phyloP scores from a whole-genome alignment of 2,113 vertebrate genomes.

The Emberiza fucata region DNA sequence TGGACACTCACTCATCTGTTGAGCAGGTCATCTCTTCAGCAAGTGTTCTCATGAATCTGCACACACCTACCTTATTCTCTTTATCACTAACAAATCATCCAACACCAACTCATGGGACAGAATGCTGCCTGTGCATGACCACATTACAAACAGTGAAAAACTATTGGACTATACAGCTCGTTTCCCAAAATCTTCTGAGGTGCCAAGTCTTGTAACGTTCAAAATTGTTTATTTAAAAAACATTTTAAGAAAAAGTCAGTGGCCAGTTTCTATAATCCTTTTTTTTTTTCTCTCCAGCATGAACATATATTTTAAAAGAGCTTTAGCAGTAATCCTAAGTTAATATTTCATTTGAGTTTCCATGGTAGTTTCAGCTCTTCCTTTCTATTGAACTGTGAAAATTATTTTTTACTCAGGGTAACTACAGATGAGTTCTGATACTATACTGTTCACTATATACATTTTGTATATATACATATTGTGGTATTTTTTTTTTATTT shows the following conservation, averaged over 20 bases:
- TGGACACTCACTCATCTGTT: not conserved
- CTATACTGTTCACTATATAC: not conserved
- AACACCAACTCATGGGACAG: not conserved
- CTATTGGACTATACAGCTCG: not conserved
- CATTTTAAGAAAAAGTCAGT: not conserved
- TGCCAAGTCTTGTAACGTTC: accelerated
- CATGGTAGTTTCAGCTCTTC: not conserved
- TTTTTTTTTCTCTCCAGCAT: not conserved
- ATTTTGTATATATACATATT: accelerated
- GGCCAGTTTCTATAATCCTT: not conserved
- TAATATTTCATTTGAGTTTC: not conserved
- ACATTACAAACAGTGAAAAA: not conserved
- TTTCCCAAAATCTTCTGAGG: not conserved
- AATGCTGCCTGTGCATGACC: not conserved
- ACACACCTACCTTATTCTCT: not conserved
- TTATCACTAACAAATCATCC: not conserved
- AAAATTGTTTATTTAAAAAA: not conserved
- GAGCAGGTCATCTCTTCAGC: not conserved
- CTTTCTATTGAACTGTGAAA: not conserved
- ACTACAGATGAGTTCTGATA: not conserved
- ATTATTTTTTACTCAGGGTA: not conserved
- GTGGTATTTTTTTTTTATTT: not conserved
- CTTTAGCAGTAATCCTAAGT: not conserved
- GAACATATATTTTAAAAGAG: not conserved
- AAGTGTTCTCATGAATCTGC: not conserved